phyloP scores from a whole-genome alignment of 1,140 invertebrate genomes.

The Colletes latitarsis region DNA sequence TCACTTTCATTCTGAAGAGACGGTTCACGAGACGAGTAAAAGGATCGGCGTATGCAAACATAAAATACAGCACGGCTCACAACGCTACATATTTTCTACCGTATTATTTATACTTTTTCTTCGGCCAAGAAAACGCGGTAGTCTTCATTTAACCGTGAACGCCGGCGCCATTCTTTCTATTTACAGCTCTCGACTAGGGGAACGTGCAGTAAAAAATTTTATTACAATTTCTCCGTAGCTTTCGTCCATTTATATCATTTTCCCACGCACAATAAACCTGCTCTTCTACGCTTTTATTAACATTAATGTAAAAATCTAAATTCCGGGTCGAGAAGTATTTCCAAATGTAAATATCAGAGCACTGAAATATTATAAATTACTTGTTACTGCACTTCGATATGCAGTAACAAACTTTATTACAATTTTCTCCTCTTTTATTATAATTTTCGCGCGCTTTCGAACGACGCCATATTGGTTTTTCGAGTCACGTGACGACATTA shows the following conservation, averaged over 20 bases:
- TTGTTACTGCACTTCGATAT: too few species aligned
- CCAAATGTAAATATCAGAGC: too few species aligned
- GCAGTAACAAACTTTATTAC: too few species aligned
- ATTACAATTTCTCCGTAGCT: not conserved
- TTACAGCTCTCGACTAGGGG: not conserved
- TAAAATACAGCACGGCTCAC: conserved; percentile 25
- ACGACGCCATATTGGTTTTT: too few species aligned
- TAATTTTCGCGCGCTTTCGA: too few species aligned
- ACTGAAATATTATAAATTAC: too few species aligned
- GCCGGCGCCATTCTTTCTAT: not conserved
- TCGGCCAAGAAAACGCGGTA: not conserved
- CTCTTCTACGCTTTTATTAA: too few species aligned
- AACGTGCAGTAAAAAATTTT: not conserved
- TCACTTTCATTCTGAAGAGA: conserved; percentile 25
- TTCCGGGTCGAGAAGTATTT: too few species aligned
- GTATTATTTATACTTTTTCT: conserved; percentile 5
- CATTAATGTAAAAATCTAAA: too few species aligned
- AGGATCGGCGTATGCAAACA: conserved; percentile 12
- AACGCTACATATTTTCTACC: not conserved
- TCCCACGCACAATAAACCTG: too few species aligned
- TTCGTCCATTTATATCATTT: not conserved
- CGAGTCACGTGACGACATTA: too few species aligned
- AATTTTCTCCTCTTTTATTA: too few species aligned
- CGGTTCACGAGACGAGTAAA: conserved; percentile 19
- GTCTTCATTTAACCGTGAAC: not conserved